phyloP scores from a whole-genome alignment of 2,113 vertebrate genomes.

The Capreolus pygargus region DNA sequence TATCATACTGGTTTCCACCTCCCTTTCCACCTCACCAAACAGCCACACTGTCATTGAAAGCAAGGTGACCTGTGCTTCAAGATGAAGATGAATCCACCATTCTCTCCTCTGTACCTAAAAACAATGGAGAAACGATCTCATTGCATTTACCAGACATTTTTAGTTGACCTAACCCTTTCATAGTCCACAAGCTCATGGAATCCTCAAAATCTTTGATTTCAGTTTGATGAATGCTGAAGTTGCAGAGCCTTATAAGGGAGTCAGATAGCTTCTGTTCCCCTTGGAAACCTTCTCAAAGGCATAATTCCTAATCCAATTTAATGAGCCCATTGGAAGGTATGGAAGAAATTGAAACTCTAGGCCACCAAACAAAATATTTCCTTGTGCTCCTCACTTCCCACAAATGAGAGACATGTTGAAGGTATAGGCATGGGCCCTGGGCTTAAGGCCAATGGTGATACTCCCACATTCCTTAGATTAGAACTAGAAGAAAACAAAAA shows the following conservation, averaged over 20 bases:
- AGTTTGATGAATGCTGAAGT: neutral
- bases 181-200: constrained; percentile 23
- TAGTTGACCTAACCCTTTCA: constrained; percentile 15
- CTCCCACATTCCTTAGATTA: neutral
- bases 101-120: neutral
- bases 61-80: constrained; percentile 1
- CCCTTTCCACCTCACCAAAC: neutral
- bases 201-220: constrained; percentile 11
- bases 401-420: neutral
- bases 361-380: constrained; percentile 23
- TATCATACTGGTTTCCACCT: neutral
- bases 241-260: neutral
- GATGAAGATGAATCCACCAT: neutral
- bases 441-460: neutral
- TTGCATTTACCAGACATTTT: constrained; percentile 34
- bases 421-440: neutral
- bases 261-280: neutral
- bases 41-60: neutral
- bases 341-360: constrained; percentile 31
- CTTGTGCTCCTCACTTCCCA: neutral
- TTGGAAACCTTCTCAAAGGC: neutral
- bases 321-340: constrained; percentile 20
- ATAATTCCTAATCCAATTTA: neutral
- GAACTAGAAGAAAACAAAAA: constrained; percentile 31
- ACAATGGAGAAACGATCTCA: neutral